A percentile compares a stretch with the other conserved stretches of the same genome.
phyloP scores from a whole-genome alignment of 1,140 invertebrate genomes.

The Halesus radiatus region DNA sequence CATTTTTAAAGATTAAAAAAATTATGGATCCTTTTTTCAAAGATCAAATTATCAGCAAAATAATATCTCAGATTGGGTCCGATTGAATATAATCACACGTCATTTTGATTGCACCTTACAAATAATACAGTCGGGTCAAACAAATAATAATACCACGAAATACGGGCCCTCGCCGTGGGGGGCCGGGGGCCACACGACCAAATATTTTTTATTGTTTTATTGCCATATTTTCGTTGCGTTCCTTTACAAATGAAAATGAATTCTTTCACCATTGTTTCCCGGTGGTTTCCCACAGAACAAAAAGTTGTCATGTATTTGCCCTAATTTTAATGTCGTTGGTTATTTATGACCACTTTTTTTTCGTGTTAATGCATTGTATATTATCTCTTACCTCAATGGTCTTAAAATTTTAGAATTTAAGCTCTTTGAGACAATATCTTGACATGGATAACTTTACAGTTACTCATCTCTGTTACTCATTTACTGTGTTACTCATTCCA shows the following conservation, averaged over 20 bases:
- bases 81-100: neutral
- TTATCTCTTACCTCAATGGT: too few relatives aligned
- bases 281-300: conserved; percentile 40
- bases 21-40: too few relatives aligned
- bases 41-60: too few relatives aligned
- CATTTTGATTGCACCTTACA: conserved; percentile 8
- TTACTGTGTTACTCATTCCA: too few relatives aligned
- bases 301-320: conserved; percentile 24
- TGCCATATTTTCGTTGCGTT: neutral
- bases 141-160: conserved; percentile 23
- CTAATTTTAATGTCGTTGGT: conserved; percentile 32
- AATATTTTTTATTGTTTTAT: conserved; percentile 47
- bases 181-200: conserved; percentile 30
- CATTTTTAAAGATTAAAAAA: too few relatives aligned
- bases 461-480: too few relatives aligned
- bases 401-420: too few relatives aligned
- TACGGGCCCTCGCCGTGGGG: conserved; percentile 30
- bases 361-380: too few relatives aligned
- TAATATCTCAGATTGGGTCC: neutral
- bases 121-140: conserved; percentile 11
- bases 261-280: conserved; percentile 9
- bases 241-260: conserved; percentile 17
- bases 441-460: too few relatives aligned
- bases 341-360: neutral
- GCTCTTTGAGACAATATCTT: too few relatives aligned